phyloP scores from a whole-genome alignment of 2,113 vertebrate species.

The Lonchura striata region DNA sequence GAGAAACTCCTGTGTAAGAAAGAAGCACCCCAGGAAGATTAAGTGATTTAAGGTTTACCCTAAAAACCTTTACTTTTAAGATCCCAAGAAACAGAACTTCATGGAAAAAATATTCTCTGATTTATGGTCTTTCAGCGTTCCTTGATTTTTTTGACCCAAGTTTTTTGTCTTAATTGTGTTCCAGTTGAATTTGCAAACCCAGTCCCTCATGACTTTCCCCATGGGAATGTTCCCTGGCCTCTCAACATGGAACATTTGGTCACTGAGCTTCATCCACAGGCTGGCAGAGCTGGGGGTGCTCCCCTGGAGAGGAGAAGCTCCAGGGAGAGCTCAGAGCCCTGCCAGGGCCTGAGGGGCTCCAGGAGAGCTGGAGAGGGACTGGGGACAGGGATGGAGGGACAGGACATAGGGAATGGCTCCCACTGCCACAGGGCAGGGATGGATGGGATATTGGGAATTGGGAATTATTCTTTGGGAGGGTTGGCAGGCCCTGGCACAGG shows the following conservation, averaged over 20 bases:
- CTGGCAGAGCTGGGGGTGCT: not conserved
- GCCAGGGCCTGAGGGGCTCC: accelerated
- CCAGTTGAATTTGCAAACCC: not conserved
- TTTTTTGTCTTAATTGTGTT: not conserved
- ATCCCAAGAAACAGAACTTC: not conserved
- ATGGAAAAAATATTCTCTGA: not conserved
- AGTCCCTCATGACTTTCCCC: not conserved
- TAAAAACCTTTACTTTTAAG: not conserved
- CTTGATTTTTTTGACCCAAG: not conserved
- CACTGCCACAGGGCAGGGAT: accelerated
- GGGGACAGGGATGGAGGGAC: not conserved
- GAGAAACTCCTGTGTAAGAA: not conserved
- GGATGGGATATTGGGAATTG: not conserved
- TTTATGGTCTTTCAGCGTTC: not conserved
- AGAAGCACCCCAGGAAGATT: not conserved
- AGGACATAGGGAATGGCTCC: not conserved
- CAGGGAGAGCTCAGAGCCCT: not conserved
- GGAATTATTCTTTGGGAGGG: no score
- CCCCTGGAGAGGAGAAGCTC: not conserved
- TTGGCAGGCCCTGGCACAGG: no score
- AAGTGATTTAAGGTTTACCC: not conserved
- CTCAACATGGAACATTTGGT: not conserved
- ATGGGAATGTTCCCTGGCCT: not conserved
- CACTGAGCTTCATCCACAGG: not conserved
- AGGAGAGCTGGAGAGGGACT: not conserved